A percentile compares a stretch with the other conserved stretches of the same genome.
Conservation (phyloP, 2,888 invertebrate genomes). For the Digitonthophagus gazella region DNA sequence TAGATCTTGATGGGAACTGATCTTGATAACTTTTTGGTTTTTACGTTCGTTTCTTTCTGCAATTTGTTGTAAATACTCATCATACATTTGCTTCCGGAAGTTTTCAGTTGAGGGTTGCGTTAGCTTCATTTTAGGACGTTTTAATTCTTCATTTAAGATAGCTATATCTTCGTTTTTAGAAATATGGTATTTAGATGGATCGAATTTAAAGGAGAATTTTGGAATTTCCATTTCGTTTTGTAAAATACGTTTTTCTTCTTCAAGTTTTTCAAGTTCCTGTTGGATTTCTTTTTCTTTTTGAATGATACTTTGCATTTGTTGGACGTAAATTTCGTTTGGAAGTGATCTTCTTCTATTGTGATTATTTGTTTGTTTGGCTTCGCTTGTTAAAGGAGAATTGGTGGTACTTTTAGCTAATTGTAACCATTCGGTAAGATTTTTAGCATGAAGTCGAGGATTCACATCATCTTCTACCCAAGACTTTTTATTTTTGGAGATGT, state of each 20-base stretch:
- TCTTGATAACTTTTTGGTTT: constrained; percentile 76
- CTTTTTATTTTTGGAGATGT: constrained; percentile 22
- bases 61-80: constrained; percentile 78
- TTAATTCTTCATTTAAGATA: constrained; percentile 36
- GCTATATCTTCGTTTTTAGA: constrained; percentile 55
- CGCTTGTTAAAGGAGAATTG: constrained; percentile 43
- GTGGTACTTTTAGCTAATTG: constrained; percentile 50
- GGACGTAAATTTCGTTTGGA: constrained; percentile 64
- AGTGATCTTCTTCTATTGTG: constrained; percentile 56
- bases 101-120: constrained; percentile 56
- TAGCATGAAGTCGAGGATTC: constrained; percentile 43
- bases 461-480: constrained; percentile 23
- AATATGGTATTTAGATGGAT: constrained; percentile 35
- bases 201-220: constrained; percentile 41
- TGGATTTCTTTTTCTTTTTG: constrained; percentile 68
- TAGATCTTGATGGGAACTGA: constrained; percentile 59
- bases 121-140: constrained; percentile 24
- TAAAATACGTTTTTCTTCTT: constrained; percentile 55
- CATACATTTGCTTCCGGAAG: constrained; percentile 78
- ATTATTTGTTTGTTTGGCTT: neutral
- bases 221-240: constrained; percentile 24
- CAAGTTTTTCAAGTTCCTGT: constrained; percentile 62
- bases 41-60: constrained; percentile 75
- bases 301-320: constrained; percentile 64
- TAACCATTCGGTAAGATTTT: constrained; percentile 54